Evolutionary conservation across 1,140 invertebrate species (phyloP).

Genomic region (Physella acuta): DNA sequence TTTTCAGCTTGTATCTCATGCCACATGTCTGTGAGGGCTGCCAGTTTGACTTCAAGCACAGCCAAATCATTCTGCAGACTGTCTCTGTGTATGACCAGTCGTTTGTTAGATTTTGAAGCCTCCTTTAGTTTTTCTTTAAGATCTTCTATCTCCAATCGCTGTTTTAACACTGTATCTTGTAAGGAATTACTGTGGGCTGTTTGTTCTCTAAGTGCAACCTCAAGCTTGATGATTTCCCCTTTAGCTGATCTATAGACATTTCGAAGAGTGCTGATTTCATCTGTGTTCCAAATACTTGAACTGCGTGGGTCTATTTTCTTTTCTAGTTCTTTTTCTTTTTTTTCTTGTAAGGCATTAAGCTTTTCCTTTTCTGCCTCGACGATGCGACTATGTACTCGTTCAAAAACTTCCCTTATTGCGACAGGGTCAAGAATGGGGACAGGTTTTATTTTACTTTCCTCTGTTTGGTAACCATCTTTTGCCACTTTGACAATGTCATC

Average conservation of each 20-base stretch:
- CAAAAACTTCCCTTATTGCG: slow-evolving; percentile 21
- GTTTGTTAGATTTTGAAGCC: background rate
- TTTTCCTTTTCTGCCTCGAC: slow-evolving; percentile 3
- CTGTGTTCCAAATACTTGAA: slow-evolving; percentile 23
- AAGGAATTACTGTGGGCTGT: background rate
- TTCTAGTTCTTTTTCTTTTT: slow-evolving; percentile 6
- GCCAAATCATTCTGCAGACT: slow-evolving; percentile 13
- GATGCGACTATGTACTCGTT: slow-evolving; percentile 18
- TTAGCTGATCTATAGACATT: slow-evolving; percentile 26
- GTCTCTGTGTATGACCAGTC: slow-evolving; percentile 15
- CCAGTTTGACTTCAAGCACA: slow-evolving; percentile 15
- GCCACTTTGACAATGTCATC: slow-evolving; percentile 13
- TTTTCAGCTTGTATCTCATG: slow-evolving; percentile 13
- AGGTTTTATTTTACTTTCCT: background rate
- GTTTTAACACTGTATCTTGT: background rate
- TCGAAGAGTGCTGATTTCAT: slow-evolving; percentile 15
- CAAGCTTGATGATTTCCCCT: slow-evolving; percentile 9
- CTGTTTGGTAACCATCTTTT: slow-evolving; percentile 4
- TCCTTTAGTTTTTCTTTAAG: background rate
- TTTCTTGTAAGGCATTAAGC: too few relatives aligned
- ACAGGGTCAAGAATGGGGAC: slow-evolving; percentile 14
- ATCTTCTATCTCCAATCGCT: slow-evolving; percentile 6
- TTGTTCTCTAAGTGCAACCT: background rate
- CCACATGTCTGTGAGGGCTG: slow-evolving; percentile 20
- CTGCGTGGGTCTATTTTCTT: slow-evolving; percentile 18